Conservation (phyloP, 2,888 invertebrate genomes). For the Acanthococcus lagerstroemiae region DNA sequence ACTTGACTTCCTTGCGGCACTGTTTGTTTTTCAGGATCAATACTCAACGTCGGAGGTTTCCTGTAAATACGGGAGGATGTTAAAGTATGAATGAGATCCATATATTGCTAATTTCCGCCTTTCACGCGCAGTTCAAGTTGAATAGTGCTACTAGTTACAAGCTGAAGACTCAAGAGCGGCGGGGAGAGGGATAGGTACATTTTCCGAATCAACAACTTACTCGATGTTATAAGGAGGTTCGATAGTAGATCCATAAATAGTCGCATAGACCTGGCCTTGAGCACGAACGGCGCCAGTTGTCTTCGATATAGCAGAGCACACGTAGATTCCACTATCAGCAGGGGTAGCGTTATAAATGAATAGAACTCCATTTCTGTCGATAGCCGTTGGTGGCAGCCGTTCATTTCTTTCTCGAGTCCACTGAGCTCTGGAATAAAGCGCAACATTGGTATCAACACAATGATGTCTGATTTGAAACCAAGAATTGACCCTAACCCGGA, state of each 20-base stretch:
- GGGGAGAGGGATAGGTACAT: no score
- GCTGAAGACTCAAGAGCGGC: no score
- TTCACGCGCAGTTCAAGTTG: no score
- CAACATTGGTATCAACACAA: neutral
- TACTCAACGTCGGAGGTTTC: constrained; percentile 38
- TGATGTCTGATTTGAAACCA: neutral
- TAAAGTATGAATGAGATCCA: no score
- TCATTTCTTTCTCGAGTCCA: constrained; percentile 49
- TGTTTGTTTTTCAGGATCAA: constrained; percentile 54
- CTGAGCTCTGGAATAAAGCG: constrained; percentile 38
- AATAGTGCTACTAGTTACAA: no score
- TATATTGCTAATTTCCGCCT: no score
- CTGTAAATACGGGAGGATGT: no score
- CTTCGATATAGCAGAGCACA: constrained; percentile 60
- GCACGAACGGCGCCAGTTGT: constrained; percentile 49
- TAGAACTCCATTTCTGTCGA: constrained; percentile 56
- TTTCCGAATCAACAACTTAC: no score
- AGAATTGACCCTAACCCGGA: neutral
- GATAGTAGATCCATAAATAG: constrained; percentile 38
- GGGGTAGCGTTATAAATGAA: constrained; percentile 57
- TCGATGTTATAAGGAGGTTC: no score
- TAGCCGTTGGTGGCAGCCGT: constrained; percentile 50
- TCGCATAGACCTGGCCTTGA: constrained; percentile 44
- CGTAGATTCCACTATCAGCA: constrained; percentile 72
- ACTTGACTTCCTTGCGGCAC: constrained; percentile 56